Evolutionary conservation across 2,888 invertebrate genomes (phyloP), one percentile per base, ranked within the genome.

Genomic region (Drosophila eohydei): DNA sequence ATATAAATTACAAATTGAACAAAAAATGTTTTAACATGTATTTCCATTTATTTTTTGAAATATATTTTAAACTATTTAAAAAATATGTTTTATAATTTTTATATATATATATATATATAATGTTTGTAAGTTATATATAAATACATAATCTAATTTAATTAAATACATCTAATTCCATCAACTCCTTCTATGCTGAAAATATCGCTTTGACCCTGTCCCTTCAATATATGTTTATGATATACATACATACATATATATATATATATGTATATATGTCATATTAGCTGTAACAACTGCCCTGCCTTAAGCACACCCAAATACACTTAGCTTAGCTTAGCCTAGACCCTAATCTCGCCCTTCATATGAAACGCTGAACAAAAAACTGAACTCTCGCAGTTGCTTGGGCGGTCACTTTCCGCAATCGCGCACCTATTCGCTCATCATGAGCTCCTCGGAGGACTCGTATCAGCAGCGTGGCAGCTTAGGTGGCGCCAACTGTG

Each of bases 371-470:
- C 36, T 48, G 21, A 60, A 48, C 7, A 46, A 14, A 30, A 48
- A 9, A 46, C 21, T 58, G 16, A 50, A 71, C 71, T 69, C 71
- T 81, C 67, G 55, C 83, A 93, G 93, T 89, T 92, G 91, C 82
- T 89, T 92, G 88, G 90, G 92, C 85, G 92, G 93, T 80, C 92
- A 92, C 73, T 92, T 93, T 88, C 92, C 93, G 52, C 93, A 93
- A 88, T 93, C 93, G 89, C 93, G 92, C 75, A 92, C 93, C 59
- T 93, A 93, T 91, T 93, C 93, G 78, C 91, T 93, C 66, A 92
- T 93, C 84, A 92, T 92, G 93, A 93, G 93, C 83, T 93, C 93
- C 80, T 93, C 93, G 68, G 93, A 93, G 89, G 93, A 93, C 68
- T 92, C 93, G 62, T 91, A 91, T 84, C 91, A 87, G 85, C 90